Base-by-base conservation (phyloP, 2,888 invertebrate genomes). In the Oligia latruncula region DNA sequence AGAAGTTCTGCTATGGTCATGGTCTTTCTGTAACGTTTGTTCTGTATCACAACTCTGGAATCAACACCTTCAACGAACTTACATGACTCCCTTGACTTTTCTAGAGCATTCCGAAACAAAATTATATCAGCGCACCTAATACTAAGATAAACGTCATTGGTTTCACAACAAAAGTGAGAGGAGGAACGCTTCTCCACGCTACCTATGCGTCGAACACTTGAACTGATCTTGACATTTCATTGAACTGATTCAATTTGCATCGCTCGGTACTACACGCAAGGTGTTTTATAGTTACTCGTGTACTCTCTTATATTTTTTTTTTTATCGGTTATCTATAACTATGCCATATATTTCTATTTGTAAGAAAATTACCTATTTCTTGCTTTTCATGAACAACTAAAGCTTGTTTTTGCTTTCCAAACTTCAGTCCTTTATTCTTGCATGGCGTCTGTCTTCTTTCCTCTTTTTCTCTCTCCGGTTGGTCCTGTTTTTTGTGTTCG, bases 141-240 rank as follows among this genome's bases (percentile, higher is more conserved):
- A 70, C 72, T 78, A 17, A 80, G 76, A 81, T 81, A 72, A 79
- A 82, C 83, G 80, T 93, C 89, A 92, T 88, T 90, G 86, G 84
- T 93, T 93, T 90, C 92, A 88, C 90, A 93, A 94, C 91, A 92
- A 92, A 94, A 95, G 95, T 93, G 93, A 95, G 94, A 93, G 94
- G 93, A 92, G 88, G 89, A 90, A 91, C 86, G 87, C 90, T 91
- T 92, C 92, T 91, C 90, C 87, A 88, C 88, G 89, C 84, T 89
- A 29, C 29, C 29, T 29, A 55, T 89, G 89, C 90, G 88, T 90
- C 86, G 88, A 86, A 85, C 84, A 90, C 86, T 87, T 90, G 90
- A 89, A 90, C 89, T 95, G 95, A 94, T 94, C 95, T 95, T 95
- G 95, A 95, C 95, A 95, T 95, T 95, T 94, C 85, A 89, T 88